These are phyloP conservation scores for Apocheima hispidaria DNA, from an alignment of 2,888 invertebrate genomes.

Conservation along the genomic window DNA sequence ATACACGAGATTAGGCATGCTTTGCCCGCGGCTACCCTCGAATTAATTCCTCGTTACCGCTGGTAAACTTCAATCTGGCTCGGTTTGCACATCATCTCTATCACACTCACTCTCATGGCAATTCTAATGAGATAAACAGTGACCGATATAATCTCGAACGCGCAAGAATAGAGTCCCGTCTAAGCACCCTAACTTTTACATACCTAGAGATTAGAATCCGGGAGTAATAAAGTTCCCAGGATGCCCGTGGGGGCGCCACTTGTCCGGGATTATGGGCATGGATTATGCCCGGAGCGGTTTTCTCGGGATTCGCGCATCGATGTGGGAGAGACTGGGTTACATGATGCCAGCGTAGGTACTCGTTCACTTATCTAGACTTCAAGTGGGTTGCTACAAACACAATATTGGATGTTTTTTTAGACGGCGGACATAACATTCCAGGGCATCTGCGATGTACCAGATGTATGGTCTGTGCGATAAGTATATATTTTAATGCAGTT, in stretches of 20 bases:
- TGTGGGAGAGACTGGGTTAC: conserved; percentile 48
- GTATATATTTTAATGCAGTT: no score
- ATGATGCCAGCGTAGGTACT: no score
- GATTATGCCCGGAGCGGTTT: conserved; percentile 57
- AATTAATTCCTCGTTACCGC: conserved; percentile 76
- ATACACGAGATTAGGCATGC: conserved; percentile 60
- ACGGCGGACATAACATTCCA: no score
- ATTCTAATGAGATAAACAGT: not conserved
- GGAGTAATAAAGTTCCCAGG: conserved; percentile 76
- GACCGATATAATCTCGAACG: not conserved
- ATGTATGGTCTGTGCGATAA: no score
- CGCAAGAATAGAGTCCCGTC: not conserved
- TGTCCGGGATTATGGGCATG: conserved; percentile 71
- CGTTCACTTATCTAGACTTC: no score
- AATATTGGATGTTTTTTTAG: no score
- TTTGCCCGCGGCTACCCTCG: conserved; percentile 56
- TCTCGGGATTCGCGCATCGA: conserved; percentile 52
- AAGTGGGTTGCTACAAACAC: no score
- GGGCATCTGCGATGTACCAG: no score
- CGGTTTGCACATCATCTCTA: not conserved
- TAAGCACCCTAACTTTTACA: conserved; percentile 48
- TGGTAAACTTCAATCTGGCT: conserved; percentile 59
- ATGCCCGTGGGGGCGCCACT: conserved; percentile 76
- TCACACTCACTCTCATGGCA: not conserved
- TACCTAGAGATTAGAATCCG: conserved; percentile 57